Percentiles rank a stretch among this genome's conserved stretches.
Evolutionary conservation across 2,113 vertebrate species (phyloP).

Genomic region (Delphinus delphis): DNA sequence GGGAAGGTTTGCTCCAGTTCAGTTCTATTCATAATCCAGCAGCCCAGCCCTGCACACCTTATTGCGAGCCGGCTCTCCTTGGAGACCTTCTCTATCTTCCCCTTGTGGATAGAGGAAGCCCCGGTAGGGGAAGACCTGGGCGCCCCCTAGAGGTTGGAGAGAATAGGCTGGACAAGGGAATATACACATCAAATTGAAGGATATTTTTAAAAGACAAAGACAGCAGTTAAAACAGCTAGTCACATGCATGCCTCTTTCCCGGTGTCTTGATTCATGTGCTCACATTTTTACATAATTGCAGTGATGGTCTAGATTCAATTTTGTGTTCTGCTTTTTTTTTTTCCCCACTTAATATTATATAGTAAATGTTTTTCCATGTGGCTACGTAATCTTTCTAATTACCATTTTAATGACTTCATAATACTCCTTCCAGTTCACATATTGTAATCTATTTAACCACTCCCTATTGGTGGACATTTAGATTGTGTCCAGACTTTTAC

Average conservation of each 20-base stretch:
- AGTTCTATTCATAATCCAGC: not conserved
- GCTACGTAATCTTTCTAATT: conserved; percentile 76
- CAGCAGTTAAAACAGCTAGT: conserved; percentile 10
- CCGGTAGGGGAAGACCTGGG: conserved; percentile 35
- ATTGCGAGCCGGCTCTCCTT: not conserved
- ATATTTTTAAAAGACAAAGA: not conserved
- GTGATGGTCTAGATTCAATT: conserved; percentile 70
- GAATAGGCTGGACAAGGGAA: not conserved
- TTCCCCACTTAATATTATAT: conserved; percentile 69
- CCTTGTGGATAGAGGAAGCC: not conserved
- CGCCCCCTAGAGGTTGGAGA: conserved; percentile 49
- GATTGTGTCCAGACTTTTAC: conserved; percentile 66
- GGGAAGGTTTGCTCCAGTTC: not conserved
- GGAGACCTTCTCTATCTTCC: not conserved
- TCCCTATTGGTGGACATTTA: conserved; percentile 65
- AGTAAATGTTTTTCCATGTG: conserved; percentile 77
- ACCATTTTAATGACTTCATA: conserved; percentile 80
- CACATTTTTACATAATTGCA: conserved; percentile 71
- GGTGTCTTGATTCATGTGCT: conserved; percentile 65
- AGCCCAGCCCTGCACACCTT: not conserved
- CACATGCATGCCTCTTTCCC: conserved; percentile 26
- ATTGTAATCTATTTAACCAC: conserved; percentile 72
- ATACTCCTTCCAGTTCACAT: conserved; percentile 75
- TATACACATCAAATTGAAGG: not conserved
- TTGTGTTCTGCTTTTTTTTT: conserved; percentile 35